phyloP scores from a whole-genome alignment of 2,113 vertebrate species.

The Sminthopsis crassicaudata region DNA sequence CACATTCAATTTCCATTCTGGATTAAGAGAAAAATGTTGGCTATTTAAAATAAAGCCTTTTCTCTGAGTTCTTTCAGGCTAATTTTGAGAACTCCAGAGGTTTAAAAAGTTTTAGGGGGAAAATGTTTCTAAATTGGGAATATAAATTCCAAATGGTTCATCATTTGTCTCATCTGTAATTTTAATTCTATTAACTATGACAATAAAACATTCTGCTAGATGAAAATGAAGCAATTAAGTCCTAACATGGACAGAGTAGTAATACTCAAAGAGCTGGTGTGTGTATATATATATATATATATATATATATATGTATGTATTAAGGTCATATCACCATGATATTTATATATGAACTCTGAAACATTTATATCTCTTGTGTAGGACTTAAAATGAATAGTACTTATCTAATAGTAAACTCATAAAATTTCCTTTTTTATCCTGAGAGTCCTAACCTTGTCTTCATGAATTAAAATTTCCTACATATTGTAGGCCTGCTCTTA shows the following conservation, averaged over 20 bases:
- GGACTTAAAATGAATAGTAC: neutral
- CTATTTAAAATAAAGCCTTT: constrained; percentile 51
- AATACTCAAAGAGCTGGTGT: neutral
- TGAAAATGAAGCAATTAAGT: neutral
- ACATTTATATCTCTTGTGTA: neutral
- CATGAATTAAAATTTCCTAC: constrained; percentile 47
- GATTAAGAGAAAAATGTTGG: constrained; percentile 46
- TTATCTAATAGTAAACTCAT: constrained; percentile 24
- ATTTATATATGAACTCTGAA: constrained; percentile 36
- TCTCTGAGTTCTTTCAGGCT: constrained; percentile 29
- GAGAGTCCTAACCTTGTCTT: neutral
- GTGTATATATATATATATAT: too few relatives aligned
- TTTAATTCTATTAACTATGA: neutral
- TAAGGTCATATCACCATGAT: neutral
- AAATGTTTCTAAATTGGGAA: constrained; percentile 32
- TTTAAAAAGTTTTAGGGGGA: constrained; percentile 34
- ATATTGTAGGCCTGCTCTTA: neutral
- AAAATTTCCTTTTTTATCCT: constrained; percentile 26
- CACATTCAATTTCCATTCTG: constrained; percentile 47
- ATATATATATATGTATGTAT: neutral
- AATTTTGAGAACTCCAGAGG: constrained; percentile 12
- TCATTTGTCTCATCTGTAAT: neutral
- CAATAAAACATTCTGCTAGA: neutral
- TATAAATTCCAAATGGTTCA: constrained; percentile 9
- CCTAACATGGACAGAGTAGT: neutral